These are phyloP conservation scores for Erpetoichthys calabaricus DNA, from an alignment of 2,797 vertebrate genomes.

Conservation along the genomic window DNA sequence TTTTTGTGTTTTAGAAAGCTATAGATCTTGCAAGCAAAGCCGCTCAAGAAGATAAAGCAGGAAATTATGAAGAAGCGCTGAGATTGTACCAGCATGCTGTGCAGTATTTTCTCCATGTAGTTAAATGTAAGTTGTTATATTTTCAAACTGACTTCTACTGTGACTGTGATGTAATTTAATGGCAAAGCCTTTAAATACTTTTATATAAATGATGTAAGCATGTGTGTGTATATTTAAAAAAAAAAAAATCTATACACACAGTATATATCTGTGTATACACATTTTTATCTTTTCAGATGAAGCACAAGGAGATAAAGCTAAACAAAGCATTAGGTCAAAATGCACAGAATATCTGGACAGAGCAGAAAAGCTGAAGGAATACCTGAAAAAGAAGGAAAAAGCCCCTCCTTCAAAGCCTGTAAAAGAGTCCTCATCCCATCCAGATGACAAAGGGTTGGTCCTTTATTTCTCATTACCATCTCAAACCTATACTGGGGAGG, in stretches of 20 bases:
- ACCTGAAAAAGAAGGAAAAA: conserved; percentile 84
- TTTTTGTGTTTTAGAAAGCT: conserved; percentile 70
- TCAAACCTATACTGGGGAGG: conserved; percentile 1
- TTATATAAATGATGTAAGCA: no score
- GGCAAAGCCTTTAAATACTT: no score
- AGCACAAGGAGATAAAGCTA: conserved; percentile 85
- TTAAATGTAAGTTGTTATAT: conserved; percentile 69
- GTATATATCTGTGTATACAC: no score
- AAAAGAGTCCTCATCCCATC: conserved; percentile 68
- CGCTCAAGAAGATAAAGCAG: conserved; percentile 77
- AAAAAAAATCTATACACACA: no score
- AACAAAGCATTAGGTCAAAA: conserved; percentile 78
- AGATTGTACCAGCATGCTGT: conserved; percentile 81
- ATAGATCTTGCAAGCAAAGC: conserved; percentile 81
- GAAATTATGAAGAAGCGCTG: conserved; percentile 83
- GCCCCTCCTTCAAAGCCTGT: conserved; percentile 68
- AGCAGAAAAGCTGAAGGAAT: conserved; percentile 88
- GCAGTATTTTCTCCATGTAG: conserved; percentile 81
- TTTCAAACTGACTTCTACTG: conserved; percentile 1
- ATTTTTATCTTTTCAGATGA: conserved; percentile 57
- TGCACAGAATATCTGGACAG: conserved; percentile 87
- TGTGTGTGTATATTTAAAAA: no score
- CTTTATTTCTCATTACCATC: background rate
- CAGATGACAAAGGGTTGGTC: conserved; percentile 86
- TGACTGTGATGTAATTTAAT: no score